phyloP scores from a whole-genome alignment of 2,888 invertebrate genomes.

The Dynastes maya region DNA sequence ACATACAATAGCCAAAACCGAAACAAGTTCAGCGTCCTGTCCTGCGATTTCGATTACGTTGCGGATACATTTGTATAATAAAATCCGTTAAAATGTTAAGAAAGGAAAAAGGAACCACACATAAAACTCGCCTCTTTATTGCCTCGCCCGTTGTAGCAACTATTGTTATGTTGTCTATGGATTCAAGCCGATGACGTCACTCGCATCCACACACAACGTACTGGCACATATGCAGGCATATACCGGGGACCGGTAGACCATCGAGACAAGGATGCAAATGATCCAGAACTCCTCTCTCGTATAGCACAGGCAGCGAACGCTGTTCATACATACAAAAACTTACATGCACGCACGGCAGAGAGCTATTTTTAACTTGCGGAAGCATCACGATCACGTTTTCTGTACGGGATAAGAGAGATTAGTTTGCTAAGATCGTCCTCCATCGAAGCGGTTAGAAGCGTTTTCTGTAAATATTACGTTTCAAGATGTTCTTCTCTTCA shows the following conservation, averaged over 20 bases:
- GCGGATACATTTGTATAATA: no score
- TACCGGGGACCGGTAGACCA: not conserved
- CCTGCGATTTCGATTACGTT: not conserved
- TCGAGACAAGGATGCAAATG: slow-evolving; percentile 21
- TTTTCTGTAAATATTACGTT: slow-evolving; percentile 27
- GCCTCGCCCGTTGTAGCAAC: not conserved
- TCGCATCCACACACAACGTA: slow-evolving; percentile 1
- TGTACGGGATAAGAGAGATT: slow-evolving; percentile 5
- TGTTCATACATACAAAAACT: no score
- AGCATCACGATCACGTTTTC: slow-evolving; percentile 13
- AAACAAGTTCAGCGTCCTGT: slow-evolving; percentile 1
- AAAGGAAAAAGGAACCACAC: not conserved
- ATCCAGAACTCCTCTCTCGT: slow-evolving; percentile 9
- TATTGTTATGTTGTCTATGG: slow-evolving; percentile 17
- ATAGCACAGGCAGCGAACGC: no score
- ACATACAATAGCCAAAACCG: slow-evolving; percentile 1
- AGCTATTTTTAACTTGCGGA: slow-evolving; percentile 15
- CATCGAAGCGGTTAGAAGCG: not conserved
- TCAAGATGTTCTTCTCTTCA: not conserved
- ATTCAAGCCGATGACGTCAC: not conserved
- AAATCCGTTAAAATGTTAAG: not conserved
- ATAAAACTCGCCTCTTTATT: not conserved
- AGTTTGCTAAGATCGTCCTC: not conserved
- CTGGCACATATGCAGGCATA: not conserved
- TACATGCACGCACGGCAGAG: not conserved